Percentiles rank a stretch among this genome's conserved stretches.
phyloP scores from a whole-genome alignment of 2,113 vertebrate genomes.

The Mus musculus region GRCm39 chr10:97047501-97048000 shows the following conservation, averaged over 20 bases:
- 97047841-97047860: constrained; percentile 47
- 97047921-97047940: constrained; percentile 39
- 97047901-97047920: constrained; percentile 65
- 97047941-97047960: background rate
- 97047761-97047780: constrained; percentile 21
- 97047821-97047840: constrained; percentile 18
- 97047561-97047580: constrained; percentile 24
- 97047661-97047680: constrained; percentile 28
- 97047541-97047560: constrained; percentile 53
- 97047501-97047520: constrained; percentile 39
- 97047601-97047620: constrained; percentile 43
- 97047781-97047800: constrained; percentile 26
- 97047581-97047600: constrained; percentile 57
- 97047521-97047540: constrained; percentile 11
- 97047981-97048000: background rate
- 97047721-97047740: constrained; percentile 51
- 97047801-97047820: background rate
- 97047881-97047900: constrained; percentile 60
- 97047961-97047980: constrained; percentile 43
- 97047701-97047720: constrained; percentile 55
- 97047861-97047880: constrained; percentile 47
- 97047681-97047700: constrained; percentile 5
- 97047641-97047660: constrained; percentile 37
- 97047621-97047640: constrained; percentile 62
- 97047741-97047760: constrained; percentile 33